A percentile compares a stretch with the other conserved stretches of the same genome.
Evolutionary conservation across 2,797 vertebrate genomes (phyloP).

Genomic region (Syngnathus rostellatus): DNA sequence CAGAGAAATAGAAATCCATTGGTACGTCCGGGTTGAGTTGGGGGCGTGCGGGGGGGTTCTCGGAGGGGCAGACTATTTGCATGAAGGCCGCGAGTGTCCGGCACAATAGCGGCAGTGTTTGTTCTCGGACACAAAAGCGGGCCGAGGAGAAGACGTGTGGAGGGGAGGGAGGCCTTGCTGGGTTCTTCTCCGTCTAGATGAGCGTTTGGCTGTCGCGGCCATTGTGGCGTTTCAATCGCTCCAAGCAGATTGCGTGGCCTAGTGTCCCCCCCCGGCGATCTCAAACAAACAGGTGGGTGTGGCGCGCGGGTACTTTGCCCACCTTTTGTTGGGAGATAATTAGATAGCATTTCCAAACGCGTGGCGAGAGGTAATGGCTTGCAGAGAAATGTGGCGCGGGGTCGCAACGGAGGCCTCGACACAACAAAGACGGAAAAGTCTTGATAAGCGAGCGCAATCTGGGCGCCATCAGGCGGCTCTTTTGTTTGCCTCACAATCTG

Average conservation of each 20-base stretch:
- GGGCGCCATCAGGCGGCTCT: slow-evolving; percentile 11
- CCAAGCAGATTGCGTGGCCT: slow-evolving; percentile 51
- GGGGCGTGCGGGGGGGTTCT: not conserved
- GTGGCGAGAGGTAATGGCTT: not conserved
- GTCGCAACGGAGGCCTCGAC: slow-evolving; percentile 5
- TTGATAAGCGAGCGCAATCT: slow-evolving; percentile 7
- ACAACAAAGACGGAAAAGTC: slow-evolving; percentile 2
- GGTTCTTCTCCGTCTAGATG: slow-evolving; percentile 2
- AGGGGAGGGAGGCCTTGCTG: slow-evolving; percentile 35
- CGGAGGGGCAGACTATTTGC: slow-evolving; percentile 63
- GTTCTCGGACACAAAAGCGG: slow-evolving; percentile 58
- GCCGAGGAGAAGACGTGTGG: slow-evolving; percentile 31
- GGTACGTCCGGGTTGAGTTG: slow-evolving; percentile 53
- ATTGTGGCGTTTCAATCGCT: slow-evolving; percentile 43
- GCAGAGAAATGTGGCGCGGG: not conserved
- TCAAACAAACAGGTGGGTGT: slow-evolving; percentile 57
- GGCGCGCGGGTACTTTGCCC: slow-evolving; percentile 1
- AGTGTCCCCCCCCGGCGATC: slow-evolving; percentile 29
- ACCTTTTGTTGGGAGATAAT: slow-evolving; percentile 17
- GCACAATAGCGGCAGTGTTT: slow-evolving; percentile 91
- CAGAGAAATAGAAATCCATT: slow-evolving; percentile 65
- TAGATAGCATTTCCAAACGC: slow-evolving; percentile 12
- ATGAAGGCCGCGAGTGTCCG: slow-evolving; percentile 76
- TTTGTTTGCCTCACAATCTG: slow-evolving; percentile 12
- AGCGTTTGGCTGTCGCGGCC: slow-evolving; percentile 10